phyloP scores from a whole-genome alignment of 2,113 vertebrate species.

The Tachysurus vachellii region DNA sequence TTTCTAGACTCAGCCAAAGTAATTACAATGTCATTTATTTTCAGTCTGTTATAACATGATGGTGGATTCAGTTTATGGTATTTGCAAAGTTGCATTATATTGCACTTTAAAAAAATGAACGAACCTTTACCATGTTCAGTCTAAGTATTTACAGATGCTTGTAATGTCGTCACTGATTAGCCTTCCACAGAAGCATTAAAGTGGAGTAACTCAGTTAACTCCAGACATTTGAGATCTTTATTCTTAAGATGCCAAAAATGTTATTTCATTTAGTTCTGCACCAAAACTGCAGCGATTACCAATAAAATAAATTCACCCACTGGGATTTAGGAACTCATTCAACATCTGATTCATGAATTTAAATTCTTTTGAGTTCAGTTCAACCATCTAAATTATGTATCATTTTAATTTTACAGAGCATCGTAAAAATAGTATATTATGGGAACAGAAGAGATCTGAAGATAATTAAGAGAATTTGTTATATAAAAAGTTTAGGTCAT shows the following conservation, averaged over 20 bases:
- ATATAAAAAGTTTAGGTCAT: background rate
- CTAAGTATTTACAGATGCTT: conserved; percentile 57
- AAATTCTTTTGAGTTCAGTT: conserved; percentile 41
- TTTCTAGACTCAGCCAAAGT: conserved; percentile 22
- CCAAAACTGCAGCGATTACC: conserved; percentile 67
- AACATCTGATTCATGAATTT: conserved; percentile 53
- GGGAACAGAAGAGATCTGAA: conserved; percentile 51
- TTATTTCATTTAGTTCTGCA: conserved; percentile 56
- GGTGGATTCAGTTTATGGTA: conserved; percentile 9
- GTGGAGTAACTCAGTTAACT: conserved; percentile 65
- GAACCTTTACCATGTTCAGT: conserved; percentile 24
- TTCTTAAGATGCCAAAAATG: conserved; percentile 62
- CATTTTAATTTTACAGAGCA: conserved; percentile 49
- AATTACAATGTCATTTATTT: conserved; percentile 16
- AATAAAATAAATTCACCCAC: conserved; percentile 67
- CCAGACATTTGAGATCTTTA: conserved; percentile 66
- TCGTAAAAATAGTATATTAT: conserved; percentile 48
- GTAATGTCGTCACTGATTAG: conserved; percentile 19
- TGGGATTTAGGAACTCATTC: conserved; percentile 62
- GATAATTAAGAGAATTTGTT: background rate
- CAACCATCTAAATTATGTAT: conserved; percentile 58
- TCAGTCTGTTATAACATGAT: conserved; percentile 3
- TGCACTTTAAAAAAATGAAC: conserved; percentile 4
- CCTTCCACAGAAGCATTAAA: conserved; percentile 40
- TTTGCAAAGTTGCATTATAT: background rate